phyloP scores from a whole-genome alignment of 2,797 vertebrate species.

The Discoglossus pictus region DNA sequence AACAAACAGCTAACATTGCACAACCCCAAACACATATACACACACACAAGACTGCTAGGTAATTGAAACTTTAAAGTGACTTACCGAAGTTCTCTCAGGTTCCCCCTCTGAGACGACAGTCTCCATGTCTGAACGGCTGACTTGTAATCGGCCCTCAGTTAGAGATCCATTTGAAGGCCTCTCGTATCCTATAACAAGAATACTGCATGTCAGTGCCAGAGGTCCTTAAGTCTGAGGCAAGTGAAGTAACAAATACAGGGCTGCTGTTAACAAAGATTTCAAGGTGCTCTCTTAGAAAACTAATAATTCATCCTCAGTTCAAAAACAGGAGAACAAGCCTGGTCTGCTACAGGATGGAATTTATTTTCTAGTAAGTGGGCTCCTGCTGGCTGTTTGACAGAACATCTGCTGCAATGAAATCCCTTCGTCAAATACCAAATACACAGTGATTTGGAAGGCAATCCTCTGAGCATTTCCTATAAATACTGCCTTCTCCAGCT shows the following conservation, averaged over 20 bases:
- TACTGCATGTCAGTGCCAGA: slow-evolving; percentile 35
- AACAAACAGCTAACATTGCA: too few species aligned
- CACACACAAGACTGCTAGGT: slow-evolving; percentile 2
- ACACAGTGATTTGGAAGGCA: slow-evolving; percentile 37
- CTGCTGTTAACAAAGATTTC: not conserved
- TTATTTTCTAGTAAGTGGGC: not conserved
- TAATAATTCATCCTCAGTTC: not conserved
- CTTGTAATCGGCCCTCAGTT: slow-evolving; percentile 41
- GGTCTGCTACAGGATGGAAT: not conserved
- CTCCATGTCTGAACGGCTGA: slow-evolving; percentile 69
- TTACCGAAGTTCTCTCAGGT: slow-evolving; percentile 75
- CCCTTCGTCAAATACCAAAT: slow-evolving; percentile 33
- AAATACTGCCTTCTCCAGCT: slow-evolving; percentile 25
- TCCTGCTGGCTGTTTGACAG: slow-evolving; percentile 7
- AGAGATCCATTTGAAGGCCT: slow-evolving; percentile 55
- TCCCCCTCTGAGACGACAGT: slow-evolving; percentile 71
- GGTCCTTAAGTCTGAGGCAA: not conserved
- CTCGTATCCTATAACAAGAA: slow-evolving; percentile 64
- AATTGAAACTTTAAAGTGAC: slow-evolving; percentile 50
- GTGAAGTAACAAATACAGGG: not conserved
- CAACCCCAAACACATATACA: too few species aligned
- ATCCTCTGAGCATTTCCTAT: slow-evolving; percentile 35
- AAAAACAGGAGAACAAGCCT: not conserved
- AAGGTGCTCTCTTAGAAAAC: slow-evolving; percentile 13
- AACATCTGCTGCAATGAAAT: slow-evolving; percentile 44